phyloP scores from a whole-genome alignment of 1,140 invertebrate genomes.

The Mactra quadrangularis region DNA sequence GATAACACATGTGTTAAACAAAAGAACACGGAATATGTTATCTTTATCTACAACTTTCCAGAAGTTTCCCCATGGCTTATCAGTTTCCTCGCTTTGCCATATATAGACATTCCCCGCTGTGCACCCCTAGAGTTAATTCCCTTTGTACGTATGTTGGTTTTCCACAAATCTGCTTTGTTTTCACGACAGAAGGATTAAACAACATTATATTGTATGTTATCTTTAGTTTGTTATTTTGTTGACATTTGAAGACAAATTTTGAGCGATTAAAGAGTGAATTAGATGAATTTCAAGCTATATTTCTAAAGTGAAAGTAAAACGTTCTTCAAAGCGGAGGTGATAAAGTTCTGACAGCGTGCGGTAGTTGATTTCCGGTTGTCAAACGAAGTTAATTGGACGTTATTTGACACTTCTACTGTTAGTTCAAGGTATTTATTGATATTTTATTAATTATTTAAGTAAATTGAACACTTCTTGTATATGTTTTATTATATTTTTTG shows the following conservation, averaged over 20 bases:
- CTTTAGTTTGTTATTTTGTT: background rate
- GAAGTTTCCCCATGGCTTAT: background rate
- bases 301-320: conserved; percentile 43
- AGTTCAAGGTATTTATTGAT: too few relatives aligned
- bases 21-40: too few relatives aligned
- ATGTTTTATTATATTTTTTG: background rate
- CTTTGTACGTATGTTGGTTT: background rate
- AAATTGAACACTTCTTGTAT: too few relatives aligned
- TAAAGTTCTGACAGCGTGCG: background rate
- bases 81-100: background rate
- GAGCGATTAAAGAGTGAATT: too few relatives aligned
- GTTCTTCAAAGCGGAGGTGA: background rate
- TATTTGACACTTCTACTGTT: too few relatives aligned
- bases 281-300: too few relatives aligned
- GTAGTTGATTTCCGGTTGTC: background rate
- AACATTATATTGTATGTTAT: background rate
- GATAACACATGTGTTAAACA: too few relatives aligned
- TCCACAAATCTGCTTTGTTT: background rate
- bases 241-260: background rate
- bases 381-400: too few relatives aligned
- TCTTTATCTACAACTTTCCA: conserved; percentile 7
- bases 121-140: conserved; percentile 15
- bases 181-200: background rate
- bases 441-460: too few relatives aligned
- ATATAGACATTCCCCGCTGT: conserved; percentile 26